Evolutionary conservation across 1,140 invertebrate genomes (phyloP).

Genomic region (Trachelipus rathkii): DNA sequence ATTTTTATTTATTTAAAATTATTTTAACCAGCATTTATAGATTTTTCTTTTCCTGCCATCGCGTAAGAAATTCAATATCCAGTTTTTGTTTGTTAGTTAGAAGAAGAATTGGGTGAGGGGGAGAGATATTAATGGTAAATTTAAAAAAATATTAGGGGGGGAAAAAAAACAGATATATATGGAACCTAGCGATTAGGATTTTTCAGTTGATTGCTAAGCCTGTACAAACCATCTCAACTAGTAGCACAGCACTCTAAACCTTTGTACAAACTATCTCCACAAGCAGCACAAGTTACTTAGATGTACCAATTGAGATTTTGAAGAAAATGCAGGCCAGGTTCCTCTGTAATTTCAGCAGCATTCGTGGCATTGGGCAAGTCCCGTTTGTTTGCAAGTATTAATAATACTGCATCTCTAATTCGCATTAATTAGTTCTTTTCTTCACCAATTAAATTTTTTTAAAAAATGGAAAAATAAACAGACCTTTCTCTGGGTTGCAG

Average conservation of each 20-base stretch:
- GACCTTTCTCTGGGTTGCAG: no score
- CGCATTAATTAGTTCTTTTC: slow-evolving; percentile 90
- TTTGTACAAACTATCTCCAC: slow-evolving; percentile 93
- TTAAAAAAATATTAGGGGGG: no score
- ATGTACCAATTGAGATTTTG: slow-evolving; percentile 91
- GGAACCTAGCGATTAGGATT: slow-evolving; percentile 53
- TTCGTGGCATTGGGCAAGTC: slow-evolving; percentile 98
- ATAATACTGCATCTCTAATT: slow-evolving; percentile 90
- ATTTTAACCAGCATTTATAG: no score
- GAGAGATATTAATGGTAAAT: no score
- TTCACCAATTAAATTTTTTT: slow-evolving; percentile 84
- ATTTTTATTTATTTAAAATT: no score
- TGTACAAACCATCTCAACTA: no score
- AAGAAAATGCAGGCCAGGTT: slow-evolving; percentile 83
- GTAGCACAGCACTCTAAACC: no score
- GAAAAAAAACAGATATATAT: not conserved
- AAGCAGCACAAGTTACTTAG: slow-evolving; percentile 94
- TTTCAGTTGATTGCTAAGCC: slow-evolving; percentile 90
- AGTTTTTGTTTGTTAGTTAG: no score
- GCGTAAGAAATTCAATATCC: no score
- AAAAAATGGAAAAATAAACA: no score
- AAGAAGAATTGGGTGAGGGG: no score
- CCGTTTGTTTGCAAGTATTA: slow-evolving; percentile 99
- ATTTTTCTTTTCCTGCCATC: no score
- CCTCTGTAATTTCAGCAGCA: slow-evolving; percentile 92